These are phyloP conservation scores for Eustalomyia histrio DNA, from an alignment of 2,888 invertebrate genomes.

Conservation along the genomic window DNA sequence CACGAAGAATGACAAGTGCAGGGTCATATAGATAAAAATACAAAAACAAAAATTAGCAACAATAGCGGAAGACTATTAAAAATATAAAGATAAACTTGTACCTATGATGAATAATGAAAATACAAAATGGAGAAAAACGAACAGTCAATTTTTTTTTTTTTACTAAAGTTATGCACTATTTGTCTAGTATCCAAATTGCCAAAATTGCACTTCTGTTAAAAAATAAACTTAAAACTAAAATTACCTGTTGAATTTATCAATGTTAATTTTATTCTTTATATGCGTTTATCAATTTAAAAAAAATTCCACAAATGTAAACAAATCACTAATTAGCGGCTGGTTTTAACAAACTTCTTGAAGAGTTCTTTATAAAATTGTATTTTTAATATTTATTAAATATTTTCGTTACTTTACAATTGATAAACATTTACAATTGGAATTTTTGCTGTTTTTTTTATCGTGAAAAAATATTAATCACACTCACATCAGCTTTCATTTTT, in stretches of 20 bases:
- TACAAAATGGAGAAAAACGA: background rate
- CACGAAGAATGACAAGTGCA: slow-evolving; percentile 33
- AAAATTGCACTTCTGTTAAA: background rate
- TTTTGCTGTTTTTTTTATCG: background rate
- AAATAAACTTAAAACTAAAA: slow-evolving; percentile 10
- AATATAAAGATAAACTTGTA: background rate
- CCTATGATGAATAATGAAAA: background rate
- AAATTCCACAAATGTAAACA: background rate
- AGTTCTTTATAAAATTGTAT: background rate
- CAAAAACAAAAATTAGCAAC: slow-evolving; percentile 13
- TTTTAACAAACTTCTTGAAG: background rate
- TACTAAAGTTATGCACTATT: no score
- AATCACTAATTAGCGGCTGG: background rate
- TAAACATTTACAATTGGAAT: slow-evolving; percentile 4
- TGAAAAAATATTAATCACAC: slow-evolving; percentile 1
- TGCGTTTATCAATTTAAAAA: background rate
- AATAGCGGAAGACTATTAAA: slow-evolving; percentile 21
- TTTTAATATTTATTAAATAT: background rate
- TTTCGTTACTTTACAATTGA: slow-evolving; percentile 9
- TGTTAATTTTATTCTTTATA: slow-evolving; percentile 13
- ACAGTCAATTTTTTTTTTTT: no score
- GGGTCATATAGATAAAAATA: slow-evolving; percentile 14
- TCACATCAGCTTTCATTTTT: slow-evolving; percentile 39
- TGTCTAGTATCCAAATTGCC: background rate
- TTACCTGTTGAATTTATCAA: slow-evolving; percentile 57